Base-by-base conservation (phyloP, 2,888 invertebrate species). In the Hydraecia micacea region DNA sequence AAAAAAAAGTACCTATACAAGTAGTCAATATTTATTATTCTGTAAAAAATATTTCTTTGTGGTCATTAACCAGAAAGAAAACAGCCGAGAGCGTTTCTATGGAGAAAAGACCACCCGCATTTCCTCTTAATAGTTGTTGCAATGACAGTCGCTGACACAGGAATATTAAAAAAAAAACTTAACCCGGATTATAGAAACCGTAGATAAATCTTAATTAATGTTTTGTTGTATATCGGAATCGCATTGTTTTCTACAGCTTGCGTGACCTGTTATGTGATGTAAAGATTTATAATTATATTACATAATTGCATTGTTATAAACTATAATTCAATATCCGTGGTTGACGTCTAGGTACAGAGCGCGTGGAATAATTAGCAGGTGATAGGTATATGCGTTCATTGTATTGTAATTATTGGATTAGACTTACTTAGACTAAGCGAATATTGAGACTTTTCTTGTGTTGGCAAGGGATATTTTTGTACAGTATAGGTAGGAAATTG, bases 301-400 rank as follows among this genome's bases (percentile, higher is more conserved):
- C 71, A 81, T 74, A 85, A 85, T 68, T 36, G 71, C 32, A 77
- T 85, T 84, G 77, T 85, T 71, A 60, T 32, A 71, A 49, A 42
- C 32, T 60, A 65, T 77, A 74, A 78, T 77, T 85, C 42, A 74
- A 74, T 85, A 81, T 60, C 71, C 28, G 36, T 39, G 63, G 39
- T 77, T 77, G 81, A 77, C 73, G 46, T 71, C 21, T 60, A n/a
- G n/a, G n/a, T n/a, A 52, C 15, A 73, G 36, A 63, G 65, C 70
- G 80, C 49, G 72, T 52, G 72, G 83, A 80, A 73, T 84, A 84
- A 80, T 84, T 65, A 84, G 55, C 42, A 52, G 32, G 49, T 70
- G 46, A 21, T 73, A 83, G n/a, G 11, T 66, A 28, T 6, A 60
- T 36, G 82, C 18, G 65, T 60, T 69, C 42, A 75, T 75, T 69